Evolutionary conservation across 2,113 vertebrate species (phyloP).

Genomic region (Uropsilus gracilis): DNA sequence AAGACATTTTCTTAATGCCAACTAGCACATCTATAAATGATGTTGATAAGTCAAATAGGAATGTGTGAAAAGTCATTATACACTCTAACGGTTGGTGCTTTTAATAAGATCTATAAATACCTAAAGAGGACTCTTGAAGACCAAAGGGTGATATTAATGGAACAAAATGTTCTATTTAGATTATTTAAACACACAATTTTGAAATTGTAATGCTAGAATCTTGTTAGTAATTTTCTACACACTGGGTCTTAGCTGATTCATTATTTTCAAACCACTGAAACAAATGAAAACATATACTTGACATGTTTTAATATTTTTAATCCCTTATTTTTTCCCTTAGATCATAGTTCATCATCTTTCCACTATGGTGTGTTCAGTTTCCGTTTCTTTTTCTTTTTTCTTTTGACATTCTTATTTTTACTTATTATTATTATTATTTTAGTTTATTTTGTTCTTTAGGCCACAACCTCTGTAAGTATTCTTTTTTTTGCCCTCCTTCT

Average conservation of each 20-base stretch:
- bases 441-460: no score
- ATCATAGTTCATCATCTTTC: no score
- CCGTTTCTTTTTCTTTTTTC: no score
- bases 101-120: conserved; percentile 65
- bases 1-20: conserved; percentile 55
- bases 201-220: conserved; percentile 27
- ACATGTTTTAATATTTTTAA: conserved; percentile 32
- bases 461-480: no score
- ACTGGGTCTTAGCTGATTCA: neutral
- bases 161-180: conserved; percentile 41
- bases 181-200: conserved; percentile 44
- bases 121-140: conserved; percentile 56
- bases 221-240: conserved; percentile 27
- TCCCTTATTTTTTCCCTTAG: neutral
- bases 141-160: conserved; percentile 40
- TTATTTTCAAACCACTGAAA: conserved; percentile 49
- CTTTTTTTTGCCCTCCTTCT: no score
- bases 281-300: conserved; percentile 22
- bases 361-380: no score
- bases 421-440: no score
- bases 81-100: neutral
- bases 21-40: conserved; percentile 48
- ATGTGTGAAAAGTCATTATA: conserved; percentile 64
- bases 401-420: no score
- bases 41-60: conserved; percentile 56